These are phyloP conservation scores for Puntigrus tetrazona DNA, from an alignment of 2,113 vertebrate species.

Conservation along the genomic window DNA sequence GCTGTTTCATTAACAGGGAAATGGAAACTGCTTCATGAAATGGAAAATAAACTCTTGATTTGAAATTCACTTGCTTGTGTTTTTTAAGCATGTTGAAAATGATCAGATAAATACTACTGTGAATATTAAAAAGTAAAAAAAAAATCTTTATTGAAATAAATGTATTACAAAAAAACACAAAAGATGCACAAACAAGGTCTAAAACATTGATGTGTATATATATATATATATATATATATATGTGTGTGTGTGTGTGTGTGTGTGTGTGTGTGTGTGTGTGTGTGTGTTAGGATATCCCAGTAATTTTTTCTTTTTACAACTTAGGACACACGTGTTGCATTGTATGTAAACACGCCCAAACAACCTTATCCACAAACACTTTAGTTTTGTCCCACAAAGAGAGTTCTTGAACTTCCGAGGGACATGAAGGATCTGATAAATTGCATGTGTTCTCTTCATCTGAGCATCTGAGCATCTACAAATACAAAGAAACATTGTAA, in stretches of 20 bases:
- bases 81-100: background rate
- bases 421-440: background rate
- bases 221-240: too few relatives aligned
- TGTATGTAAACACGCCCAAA: background rate
- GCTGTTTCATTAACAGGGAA: constrained; percentile 32
- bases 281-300: background rate
- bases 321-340: background rate
- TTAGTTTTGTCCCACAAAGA: constrained; percentile 13
- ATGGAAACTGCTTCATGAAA: constrained; percentile 47
- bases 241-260: too few relatives aligned
- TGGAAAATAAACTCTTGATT: constrained; percentile 52
- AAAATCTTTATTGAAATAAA: background rate
- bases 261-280: too few relatives aligned
- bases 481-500: background rate
- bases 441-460: background rate
- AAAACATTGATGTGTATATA: too few relatives aligned
- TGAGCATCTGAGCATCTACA: background rate
- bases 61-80: background rate
- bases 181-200: background rate
- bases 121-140: background rate
- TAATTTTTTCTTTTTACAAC: background rate
- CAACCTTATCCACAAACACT: background rate
- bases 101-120: background rate
- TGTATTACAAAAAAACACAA: background rate
- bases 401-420: background rate